A percentile compares a stretch with the other conserved stretches of the same genome.
Evolutionary conservation across 2,797 vertebrate species (phyloP).

Genomic region (Halcyon chelicuti): DNA sequence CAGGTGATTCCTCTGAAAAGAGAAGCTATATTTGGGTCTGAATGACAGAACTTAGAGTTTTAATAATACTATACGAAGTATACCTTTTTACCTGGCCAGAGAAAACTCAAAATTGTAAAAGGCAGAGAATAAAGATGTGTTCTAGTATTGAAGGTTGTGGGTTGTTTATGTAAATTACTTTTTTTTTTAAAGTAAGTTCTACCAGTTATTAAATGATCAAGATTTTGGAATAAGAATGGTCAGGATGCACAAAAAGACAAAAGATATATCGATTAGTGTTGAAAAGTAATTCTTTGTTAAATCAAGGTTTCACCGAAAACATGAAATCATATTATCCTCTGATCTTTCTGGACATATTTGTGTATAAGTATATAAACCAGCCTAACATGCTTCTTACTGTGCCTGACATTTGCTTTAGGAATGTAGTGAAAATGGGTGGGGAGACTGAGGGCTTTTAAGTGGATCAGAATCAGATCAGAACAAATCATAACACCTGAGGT

Average conservation of each 20-base stretch:
- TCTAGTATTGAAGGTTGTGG: not conserved
- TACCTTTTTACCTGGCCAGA: not conserved
- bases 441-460: slow-evolving; percentile 15
- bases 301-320: not conserved
- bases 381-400: not conserved
- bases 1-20: not conserved
- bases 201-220: not conserved
- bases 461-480: slow-evolving; percentile 51
- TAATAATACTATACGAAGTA: not conserved
- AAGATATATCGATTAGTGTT: not conserved
- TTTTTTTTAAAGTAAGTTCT: not conserved
- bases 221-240: not conserved
- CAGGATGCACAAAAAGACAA: not conserved
- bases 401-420: slow-evolving; percentile 18
- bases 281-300: not conserved
- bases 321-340: not conserved
- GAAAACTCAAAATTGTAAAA: not conserved
- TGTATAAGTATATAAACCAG: not conserved
- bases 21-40: not conserved
- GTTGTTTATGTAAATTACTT: not conserved
- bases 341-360: not conserved
- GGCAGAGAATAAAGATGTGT: not conserved
- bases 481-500: slow-evolving; percentile 58
- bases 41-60: not conserved
- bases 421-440: not conserved